These are phyloP conservation scores for Bryconaethiops microstoma DNA, from an alignment of 2,797 vertebrate genomes.

Conservation along the genomic window DNA sequence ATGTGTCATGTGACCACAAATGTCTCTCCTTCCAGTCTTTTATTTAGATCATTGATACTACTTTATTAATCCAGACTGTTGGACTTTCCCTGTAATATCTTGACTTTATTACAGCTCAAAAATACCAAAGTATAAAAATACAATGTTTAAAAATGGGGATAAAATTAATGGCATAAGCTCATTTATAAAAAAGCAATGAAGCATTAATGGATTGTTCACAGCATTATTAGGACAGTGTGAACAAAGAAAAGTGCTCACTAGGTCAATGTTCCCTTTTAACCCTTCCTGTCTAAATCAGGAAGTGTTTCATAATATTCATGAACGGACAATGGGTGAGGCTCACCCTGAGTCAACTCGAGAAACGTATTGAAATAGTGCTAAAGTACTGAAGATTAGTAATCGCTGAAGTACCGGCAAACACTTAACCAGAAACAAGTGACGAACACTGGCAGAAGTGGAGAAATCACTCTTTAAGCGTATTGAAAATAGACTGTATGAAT, in stretches of 20 bases:
- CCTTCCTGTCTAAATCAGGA: slow-evolving; percentile 2
- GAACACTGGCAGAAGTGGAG: not conserved
- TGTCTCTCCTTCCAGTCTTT: no score
- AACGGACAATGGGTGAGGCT: not conserved
- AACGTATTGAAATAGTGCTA: not conserved
- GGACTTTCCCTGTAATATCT: no score
- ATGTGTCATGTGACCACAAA: no score
- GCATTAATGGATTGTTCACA: no score
- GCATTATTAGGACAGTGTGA: not conserved
- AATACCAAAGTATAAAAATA: no score
- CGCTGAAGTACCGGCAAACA: not conserved
- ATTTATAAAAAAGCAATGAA: no score
- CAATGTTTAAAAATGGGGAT: no score
- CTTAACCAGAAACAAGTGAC: not conserved
- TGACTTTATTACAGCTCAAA: no score
- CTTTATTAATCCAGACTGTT: no score
- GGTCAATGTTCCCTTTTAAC: not conserved
- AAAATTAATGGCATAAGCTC: no score
- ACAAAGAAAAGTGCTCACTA: not conserved
- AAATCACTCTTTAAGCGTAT: not conserved
- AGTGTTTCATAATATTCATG: slow-evolving; percentile 8
- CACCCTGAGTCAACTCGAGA: not conserved
- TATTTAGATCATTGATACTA: no score
- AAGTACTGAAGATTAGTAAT: not conserved
- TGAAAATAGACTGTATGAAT: not conserved